These are phyloP conservation scores for Drosophila bocki DNA, from an alignment of 1,140 invertebrate genomes.

Conservation along the genomic window DNA sequence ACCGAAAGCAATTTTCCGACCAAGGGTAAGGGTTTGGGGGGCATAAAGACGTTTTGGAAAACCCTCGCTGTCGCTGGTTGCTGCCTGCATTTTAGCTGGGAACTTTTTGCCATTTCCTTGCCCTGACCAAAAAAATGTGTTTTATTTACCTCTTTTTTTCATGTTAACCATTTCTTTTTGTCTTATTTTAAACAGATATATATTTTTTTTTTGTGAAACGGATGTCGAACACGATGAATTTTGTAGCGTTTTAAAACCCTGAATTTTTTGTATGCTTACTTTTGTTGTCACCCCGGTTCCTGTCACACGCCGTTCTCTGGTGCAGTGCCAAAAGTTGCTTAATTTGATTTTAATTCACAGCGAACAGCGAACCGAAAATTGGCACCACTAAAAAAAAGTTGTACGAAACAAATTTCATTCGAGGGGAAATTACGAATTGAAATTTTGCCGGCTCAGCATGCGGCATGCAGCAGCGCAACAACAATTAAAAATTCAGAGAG, in stretches of 20 bases:
- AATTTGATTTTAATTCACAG: conserved; percentile 72
- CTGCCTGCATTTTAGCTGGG: conserved; percentile 31
- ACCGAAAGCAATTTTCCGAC: conserved; percentile 76
- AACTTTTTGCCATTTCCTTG: conserved; percentile 21
- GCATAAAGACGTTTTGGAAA: conserved; percentile 41
- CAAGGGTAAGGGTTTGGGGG: not conserved
- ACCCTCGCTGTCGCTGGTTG: conserved; percentile 1
- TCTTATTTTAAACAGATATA: not conserved
- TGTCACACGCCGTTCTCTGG: conserved; percentile 11
- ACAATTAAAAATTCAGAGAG: conserved; percentile 47
- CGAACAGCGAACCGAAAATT: conserved; percentile 25
- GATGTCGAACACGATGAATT: conserved; percentile 40
- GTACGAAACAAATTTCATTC: conserved; percentile 17
- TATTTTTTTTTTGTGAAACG: not conserved
- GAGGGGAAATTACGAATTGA: conserved; percentile 39
- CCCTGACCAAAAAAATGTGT: conserved; percentile 26
- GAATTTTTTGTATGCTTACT: conserved; percentile 21
- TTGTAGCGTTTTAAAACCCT: conserved; percentile 24
- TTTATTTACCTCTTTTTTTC: conserved; percentile 25
- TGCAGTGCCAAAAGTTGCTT: conserved; percentile 60
- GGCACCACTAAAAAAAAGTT: conserved; percentile 39
- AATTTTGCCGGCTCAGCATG: conserved; percentile 42
- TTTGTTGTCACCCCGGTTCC: conserved; percentile 17
- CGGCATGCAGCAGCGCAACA: conserved; percentile 14
- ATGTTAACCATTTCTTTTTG: conserved; percentile 11